phyloP scores from a whole-genome alignment of 2,888 invertebrate species.

The Drosophila setosimentum region DNA sequence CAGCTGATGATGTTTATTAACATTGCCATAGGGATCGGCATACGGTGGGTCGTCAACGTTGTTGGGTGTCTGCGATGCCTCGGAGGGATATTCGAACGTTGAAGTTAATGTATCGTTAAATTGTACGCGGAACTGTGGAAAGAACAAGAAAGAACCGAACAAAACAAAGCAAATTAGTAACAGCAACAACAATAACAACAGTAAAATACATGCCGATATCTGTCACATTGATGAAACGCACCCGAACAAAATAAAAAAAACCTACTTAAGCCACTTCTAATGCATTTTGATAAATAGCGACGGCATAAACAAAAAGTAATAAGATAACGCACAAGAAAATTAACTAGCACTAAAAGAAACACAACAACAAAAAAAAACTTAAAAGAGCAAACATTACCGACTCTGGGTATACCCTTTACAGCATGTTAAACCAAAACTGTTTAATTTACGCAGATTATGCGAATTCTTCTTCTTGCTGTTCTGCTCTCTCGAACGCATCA shows the following conservation, averaged over 20 bases:
- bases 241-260: constrained; percentile 25
- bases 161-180: constrained; percentile 21
- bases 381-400: background rate
- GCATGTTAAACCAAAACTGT: constrained; percentile 4
- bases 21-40: constrained; percentile 76
- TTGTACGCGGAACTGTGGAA: constrained; percentile 92
- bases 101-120: constrained; percentile 95
- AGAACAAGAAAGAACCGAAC: background rate
- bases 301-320: constrained; percentile 47
- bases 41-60: constrained; percentile 86
- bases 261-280: constrained; percentile 50
- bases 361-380: background rate
- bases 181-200: background rate
- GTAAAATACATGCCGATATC: constrained; percentile 37
- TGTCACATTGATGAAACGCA: constrained; percentile 65
- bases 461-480: background rate
- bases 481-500: background rate
- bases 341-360: constrained; percentile 4
- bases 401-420: constrained; percentile 19
- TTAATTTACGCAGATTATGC: constrained; percentile 9
- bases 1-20: constrained; percentile 70
- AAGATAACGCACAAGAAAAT: constrained; percentile 48
- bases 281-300: constrained; percentile 67
- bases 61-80: constrained; percentile 90
- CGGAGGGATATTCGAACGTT: constrained; percentile 97